phyloP scores from a whole-genome alignment of 2,113 vertebrate species.

The Ptyas mucosa region DNA sequence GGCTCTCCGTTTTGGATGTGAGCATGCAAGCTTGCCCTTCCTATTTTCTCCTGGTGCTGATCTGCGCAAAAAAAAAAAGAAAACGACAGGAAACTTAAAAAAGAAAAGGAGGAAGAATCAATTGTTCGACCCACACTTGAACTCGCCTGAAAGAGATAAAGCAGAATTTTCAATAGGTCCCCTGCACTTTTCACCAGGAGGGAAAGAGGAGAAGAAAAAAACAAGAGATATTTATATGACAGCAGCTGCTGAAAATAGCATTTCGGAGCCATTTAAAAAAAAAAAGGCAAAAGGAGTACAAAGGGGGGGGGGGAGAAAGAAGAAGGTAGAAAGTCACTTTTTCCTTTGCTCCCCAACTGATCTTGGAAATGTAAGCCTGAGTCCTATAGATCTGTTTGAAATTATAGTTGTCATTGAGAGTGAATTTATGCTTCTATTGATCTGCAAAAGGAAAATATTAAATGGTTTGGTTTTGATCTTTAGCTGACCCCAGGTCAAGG shows the following conservation, averaged over 20 bases:
- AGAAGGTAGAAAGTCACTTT: conserved; percentile 70
- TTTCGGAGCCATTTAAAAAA: conserved; percentile 71
- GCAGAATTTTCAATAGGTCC: conserved; percentile 86
- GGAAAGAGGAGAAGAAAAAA: conserved; percentile 80
- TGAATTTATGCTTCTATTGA: conserved; percentile 98
- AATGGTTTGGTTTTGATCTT: conserved; percentile 96
- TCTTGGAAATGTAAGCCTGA: conserved; percentile 73
- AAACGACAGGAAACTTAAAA: conserved; percentile 89
- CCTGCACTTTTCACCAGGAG: conserved; percentile 84
- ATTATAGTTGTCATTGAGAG: conserved; percentile 99
- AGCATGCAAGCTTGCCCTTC: conserved; percentile 82
- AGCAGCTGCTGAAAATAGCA: conserved; percentile 83
- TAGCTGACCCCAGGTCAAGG: conserved; percentile 94
- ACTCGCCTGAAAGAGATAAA: conserved; percentile 90
- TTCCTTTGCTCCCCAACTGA: conserved; percentile 68
- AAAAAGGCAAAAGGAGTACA: conserved; percentile 70
- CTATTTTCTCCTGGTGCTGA: conserved; percentile 83
- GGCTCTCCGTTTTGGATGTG: conserved; percentile 45
- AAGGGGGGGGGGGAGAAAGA: conserved; percentile 47
- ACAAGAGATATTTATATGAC: conserved; percentile 87
- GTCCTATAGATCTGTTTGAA: conserved; percentile 97
- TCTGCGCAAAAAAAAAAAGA: conserved; percentile 79
- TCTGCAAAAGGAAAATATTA: conserved; percentile 98
- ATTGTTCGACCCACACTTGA: conserved; percentile 97
- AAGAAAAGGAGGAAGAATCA: conserved; percentile 85